phyloP scores from a whole-genome alignment of 1,140 invertebrate genomes.

The Dendroctonus ponderosae region DNA sequence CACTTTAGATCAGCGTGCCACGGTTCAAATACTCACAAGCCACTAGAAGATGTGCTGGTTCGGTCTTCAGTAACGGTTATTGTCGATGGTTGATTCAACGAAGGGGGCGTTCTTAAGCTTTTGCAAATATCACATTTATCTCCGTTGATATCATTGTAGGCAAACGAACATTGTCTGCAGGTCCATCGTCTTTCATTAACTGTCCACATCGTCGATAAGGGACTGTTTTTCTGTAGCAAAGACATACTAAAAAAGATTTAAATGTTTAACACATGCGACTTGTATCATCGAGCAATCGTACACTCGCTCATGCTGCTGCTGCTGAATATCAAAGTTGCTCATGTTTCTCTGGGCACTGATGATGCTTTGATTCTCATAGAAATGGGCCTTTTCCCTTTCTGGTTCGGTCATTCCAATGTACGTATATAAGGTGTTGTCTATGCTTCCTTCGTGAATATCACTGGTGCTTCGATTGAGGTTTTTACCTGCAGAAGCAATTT shows the following conservation, averaged over 20 bases:
- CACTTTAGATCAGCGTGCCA: not conserved
- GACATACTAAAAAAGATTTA: slow-evolving; percentile 17
- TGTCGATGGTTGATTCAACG: slow-evolving; percentile 64
- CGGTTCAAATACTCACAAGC: slow-evolving; percentile 20
- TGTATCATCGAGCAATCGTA: slow-evolving; percentile 33
- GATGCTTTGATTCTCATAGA: slow-evolving; percentile 48
- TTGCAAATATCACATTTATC: slow-evolving; percentile 78
- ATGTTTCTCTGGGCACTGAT: slow-evolving; percentile 50
- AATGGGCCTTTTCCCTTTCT: slow-evolving; percentile 41
- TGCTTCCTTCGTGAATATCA: slow-evolving; percentile 40
- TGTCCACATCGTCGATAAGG: slow-evolving; percentile 32
- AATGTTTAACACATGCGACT: not conserved
- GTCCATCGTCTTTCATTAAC: slow-evolving; percentile 73
- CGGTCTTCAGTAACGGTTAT: slow-evolving; percentile 66
- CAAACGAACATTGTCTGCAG: slow-evolving; percentile 82
- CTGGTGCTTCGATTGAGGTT: slow-evolving; percentile 44
- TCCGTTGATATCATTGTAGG: slow-evolving; percentile 79
- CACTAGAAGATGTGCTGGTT: slow-evolving; percentile 19
- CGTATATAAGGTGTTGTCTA: slow-evolving; percentile 53
- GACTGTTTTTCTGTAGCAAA: slow-evolving; percentile 21
- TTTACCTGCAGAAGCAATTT: slow-evolving; percentile 20
- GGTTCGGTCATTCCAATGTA: slow-evolving; percentile 62
- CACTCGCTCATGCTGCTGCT: slow-evolving; percentile 46
- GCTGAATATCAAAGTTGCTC: slow-evolving; percentile 40
- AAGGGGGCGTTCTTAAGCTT: slow-evolving; percentile 62